Conservation (phyloP, 2,888 invertebrate genomes). For the Mystacides longicornis region DNA sequence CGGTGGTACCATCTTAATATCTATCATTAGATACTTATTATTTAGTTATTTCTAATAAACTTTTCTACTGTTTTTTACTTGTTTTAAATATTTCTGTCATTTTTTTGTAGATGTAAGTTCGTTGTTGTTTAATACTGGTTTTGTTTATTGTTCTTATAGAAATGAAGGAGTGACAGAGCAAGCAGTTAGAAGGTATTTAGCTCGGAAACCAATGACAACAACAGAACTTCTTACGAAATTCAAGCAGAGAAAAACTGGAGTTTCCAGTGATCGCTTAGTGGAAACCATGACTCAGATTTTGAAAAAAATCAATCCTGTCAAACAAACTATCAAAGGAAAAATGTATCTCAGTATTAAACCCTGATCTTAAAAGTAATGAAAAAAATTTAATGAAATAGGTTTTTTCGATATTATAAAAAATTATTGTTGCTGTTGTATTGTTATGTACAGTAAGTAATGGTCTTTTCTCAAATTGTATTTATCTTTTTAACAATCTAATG, state of each 20-base stretch:
- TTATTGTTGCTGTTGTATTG: too few species aligned
- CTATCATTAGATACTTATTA: too few species aligned
- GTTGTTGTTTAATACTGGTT: background rate
- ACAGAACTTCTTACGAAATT: slow-evolving; percentile 93
- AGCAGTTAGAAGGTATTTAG: slow-evolving; percentile 87
- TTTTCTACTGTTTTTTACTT: too few species aligned
- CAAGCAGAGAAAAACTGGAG: slow-evolving; percentile 86
- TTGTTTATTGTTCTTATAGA: slow-evolving; percentile 28
- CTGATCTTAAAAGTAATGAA: too few species aligned
- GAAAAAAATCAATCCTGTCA: slow-evolving; percentile 89
- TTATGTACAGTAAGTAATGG: too few species aligned
- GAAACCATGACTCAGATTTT: slow-evolving; percentile 91
- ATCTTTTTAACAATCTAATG: too few species aligned
- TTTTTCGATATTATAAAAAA: too few species aligned
- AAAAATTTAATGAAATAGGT: too few species aligned
- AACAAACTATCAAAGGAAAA: slow-evolving; percentile 85
- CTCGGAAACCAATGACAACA: slow-evolving; percentile 96
- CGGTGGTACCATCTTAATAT: too few species aligned
- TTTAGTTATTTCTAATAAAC: background rate
- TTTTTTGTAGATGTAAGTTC: too few species aligned
- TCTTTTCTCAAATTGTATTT: too few species aligned
- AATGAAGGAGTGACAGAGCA: slow-evolving; percentile 91
- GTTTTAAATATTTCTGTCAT: too few species aligned
- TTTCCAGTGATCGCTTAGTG: slow-evolving; percentile 84
- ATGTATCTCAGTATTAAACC: slow-evolving; percentile 88